phyloP scores from a whole-genome alignment of 1,140 invertebrate genomes.

The Hypothenemus hampei region DNA sequence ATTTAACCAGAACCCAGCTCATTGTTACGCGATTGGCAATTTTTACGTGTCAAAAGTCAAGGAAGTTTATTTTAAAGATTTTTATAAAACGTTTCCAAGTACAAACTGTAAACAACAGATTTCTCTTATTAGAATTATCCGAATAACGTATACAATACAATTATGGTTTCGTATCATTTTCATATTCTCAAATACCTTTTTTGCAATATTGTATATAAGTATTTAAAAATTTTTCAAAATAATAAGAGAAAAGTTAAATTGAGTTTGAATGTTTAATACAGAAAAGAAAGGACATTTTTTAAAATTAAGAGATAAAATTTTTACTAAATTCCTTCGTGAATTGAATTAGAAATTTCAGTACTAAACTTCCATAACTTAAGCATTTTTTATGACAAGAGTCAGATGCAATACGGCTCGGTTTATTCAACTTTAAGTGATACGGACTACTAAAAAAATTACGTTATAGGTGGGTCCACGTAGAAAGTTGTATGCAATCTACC shows the following conservation, averaged over 20 bases:
- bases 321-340: no score
- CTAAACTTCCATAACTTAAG: no score
- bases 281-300: no score
- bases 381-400: no score
- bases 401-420: no score
- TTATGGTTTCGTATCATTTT: conserved; percentile 6
- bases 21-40: conserved; percentile 16
- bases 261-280: no score
- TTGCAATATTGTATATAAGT: neutral
- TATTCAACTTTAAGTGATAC: conserved; percentile 18
- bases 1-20: conserved; percentile 12
- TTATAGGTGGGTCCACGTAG: conserved; percentile 20
- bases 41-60: conserved; percentile 20
- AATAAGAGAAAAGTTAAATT: no score
- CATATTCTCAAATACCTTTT: conserved; percentile 5
- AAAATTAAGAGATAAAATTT: no score
- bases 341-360: no score
- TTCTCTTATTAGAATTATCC: conserved; percentile 3
- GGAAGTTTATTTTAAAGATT: conserved; percentile 15
- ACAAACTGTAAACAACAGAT: conserved; percentile 13
- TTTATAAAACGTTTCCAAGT: conserved; percentile 20
- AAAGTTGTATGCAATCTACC: conserved; percentile 17
- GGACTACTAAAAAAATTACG: conserved; percentile 9
- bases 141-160: neutral
- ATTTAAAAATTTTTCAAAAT: no score